A percentile compares a stretch with the other conserved stretches of the same genome.
Conservation (phyloP, 2,797 vertebrate genomes). For the Poecilia velifera region DNA sequence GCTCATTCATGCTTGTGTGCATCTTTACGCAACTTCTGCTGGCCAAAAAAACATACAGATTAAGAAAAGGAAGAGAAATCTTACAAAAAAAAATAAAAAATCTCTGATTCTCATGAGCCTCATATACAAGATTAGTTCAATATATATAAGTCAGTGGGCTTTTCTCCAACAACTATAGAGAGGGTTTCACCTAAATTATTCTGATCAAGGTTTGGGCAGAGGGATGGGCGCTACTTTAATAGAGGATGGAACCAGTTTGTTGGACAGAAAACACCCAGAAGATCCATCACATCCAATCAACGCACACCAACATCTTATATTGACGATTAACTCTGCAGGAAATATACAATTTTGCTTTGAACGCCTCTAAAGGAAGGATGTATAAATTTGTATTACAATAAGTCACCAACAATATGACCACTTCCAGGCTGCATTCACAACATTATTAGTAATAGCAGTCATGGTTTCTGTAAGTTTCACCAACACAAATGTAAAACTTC, state of each 20-base stretch:
- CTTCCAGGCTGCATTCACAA: slow-evolving; percentile 31
- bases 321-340: background rate
- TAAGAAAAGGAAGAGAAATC: slow-evolving; percentile 18
- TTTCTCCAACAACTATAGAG: background rate
- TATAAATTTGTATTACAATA: slow-evolving; percentile 5
- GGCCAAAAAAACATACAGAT: background rate
- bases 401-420: slow-evolving; percentile 8
- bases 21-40: background rate
- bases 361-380: slow-evolving; percentile 11
- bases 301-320: background rate
- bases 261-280: slow-evolving; percentile 11
- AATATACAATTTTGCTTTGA: slow-evolving; percentile 2
- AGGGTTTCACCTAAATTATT: slow-evolving; percentile 29
- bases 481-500: no score
- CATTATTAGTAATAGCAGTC: slow-evolving; percentile 28
- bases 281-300: background rate
- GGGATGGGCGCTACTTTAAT: background rate
- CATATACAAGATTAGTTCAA: background rate
- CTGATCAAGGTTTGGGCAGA: background rate
- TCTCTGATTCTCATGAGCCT: slow-evolving; percentile 2
- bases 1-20: background rate
- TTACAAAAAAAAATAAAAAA: slow-evolving; percentile 11
- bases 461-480: no score
- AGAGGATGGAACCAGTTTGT: slow-evolving; percentile 7
- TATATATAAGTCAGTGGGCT: background rate